A percentile compares a stretch with the other conserved stretches of the same genome.
phyloP scores from a whole-genome alignment of 2,797 vertebrate species.

The Lutjanus campechanus region DNA sequence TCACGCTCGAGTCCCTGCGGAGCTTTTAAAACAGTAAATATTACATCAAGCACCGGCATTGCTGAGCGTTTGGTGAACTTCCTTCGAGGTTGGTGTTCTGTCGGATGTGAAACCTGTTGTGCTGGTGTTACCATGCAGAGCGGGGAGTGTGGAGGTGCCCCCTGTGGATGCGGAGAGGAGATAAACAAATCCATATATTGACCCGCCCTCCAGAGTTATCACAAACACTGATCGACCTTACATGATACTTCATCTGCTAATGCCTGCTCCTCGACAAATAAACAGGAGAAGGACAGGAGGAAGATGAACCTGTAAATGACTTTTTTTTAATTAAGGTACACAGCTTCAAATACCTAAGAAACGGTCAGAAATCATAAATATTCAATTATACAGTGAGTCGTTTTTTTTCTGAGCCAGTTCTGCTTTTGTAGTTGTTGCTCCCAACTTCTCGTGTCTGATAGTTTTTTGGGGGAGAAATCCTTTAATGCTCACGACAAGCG shows the following conservation, averaged over 20 bases:
- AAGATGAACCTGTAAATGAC: not conserved
- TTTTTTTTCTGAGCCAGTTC: not conserved
- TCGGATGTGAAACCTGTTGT: constrained; percentile 25
- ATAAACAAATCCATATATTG: constrained; percentile 76
- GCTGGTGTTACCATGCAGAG: constrained; percentile 29
- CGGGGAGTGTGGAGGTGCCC: constrained; percentile 26
- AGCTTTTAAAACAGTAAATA: constrained; percentile 35
- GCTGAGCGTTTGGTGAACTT: not conserved
- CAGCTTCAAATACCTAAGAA: not conserved
- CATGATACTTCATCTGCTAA: constrained; percentile 54
- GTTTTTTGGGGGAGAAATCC: not conserved
- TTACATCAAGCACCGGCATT: constrained; percentile 14
- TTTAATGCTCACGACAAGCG: not conserved
- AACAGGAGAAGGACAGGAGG: constrained; percentile 10
- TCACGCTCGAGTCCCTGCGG: constrained; percentile 19
- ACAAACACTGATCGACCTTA: constrained; percentile 51
- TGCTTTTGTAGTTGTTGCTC: not conserved
- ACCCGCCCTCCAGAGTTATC: constrained; percentile 56
- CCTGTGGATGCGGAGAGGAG: constrained; percentile 44
- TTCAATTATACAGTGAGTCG: not conserved
- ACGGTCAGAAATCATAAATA: not conserved
- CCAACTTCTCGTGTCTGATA: not conserved
- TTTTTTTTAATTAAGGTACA: not conserved
- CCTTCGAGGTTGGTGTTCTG: not conserved
- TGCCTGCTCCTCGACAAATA: constrained; percentile 13